These are phyloP conservation scores for Neocrepidodera transversa DNA, from an alignment of 2,888 invertebrate species.

Conservation along the genomic window DNA sequence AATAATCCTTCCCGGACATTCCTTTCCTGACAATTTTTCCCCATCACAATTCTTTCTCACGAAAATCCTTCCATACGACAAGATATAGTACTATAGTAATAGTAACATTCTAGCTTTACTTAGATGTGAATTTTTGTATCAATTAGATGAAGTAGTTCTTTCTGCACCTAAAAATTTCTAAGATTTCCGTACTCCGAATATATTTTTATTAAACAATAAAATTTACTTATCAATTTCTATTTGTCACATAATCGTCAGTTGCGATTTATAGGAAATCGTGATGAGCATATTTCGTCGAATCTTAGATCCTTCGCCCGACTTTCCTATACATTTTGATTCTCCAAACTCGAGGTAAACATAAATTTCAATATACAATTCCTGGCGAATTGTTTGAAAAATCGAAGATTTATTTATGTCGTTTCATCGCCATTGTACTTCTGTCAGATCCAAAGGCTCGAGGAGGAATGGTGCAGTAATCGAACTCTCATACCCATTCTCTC, in stretches of 20 bases:
- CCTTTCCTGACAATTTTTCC: too few species aligned
- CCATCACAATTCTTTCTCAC: too few species aligned
- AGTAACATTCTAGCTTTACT: too few species aligned
- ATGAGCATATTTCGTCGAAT: constrained; percentile 4
- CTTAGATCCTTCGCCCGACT: neutral
- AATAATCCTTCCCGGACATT: too few species aligned
- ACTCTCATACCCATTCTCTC: constrained; percentile 2
- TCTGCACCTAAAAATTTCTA: too few species aligned
- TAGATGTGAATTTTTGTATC: too few species aligned
- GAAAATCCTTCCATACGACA: too few species aligned
- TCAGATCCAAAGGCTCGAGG: constrained; percentile 36
- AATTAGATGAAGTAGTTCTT: too few species aligned
- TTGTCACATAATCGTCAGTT: constrained; percentile 4
- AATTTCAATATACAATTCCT: constrained; percentile 43
- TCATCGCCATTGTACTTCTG: constrained; percentile 41
- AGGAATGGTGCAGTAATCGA: constrained; percentile 28
- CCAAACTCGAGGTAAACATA: constrained; percentile 39
- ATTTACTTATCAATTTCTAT: too few species aligned
- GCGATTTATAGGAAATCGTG: constrained; percentile 6
- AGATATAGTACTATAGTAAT: too few species aligned
- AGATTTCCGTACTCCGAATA: too few species aligned
- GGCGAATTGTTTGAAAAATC: constrained; percentile 40
- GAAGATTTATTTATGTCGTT: constrained; percentile 43
- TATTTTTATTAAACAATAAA: too few species aligned
- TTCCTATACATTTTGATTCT: constrained; percentile 6